Evolutionary conservation across 2,888 invertebrate genomes (phyloP).

Genomic region (Trissoscelio sp.): DNA sequence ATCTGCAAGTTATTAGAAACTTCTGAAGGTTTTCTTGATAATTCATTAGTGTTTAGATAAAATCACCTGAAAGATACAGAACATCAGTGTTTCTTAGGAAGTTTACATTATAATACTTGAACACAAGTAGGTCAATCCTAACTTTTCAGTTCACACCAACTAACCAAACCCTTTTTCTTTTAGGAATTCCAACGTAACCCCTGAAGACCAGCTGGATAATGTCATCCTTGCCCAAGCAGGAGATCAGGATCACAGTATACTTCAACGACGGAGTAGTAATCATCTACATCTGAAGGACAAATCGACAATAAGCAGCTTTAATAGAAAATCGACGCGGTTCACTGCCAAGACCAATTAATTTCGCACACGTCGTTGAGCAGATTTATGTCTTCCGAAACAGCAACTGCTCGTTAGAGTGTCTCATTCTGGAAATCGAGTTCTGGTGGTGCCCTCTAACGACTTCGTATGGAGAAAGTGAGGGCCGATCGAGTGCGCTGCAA

Average conservation of each 20-base stretch:
- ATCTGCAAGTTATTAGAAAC: too few relatives aligned
- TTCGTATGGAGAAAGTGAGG: constrained; percentile 72
- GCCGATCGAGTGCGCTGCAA: constrained; percentile 62
- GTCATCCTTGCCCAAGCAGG: constrained; percentile 87
- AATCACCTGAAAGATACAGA: too few relatives aligned
- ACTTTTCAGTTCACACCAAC: too few relatives aligned
- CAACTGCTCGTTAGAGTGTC: neutral
- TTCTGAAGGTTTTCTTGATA: too few relatives aligned
- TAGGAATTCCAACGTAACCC: too few relatives aligned
- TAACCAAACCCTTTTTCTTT: too few relatives aligned
- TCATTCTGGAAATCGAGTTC: constrained; percentile 11
- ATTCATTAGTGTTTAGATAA: too few relatives aligned
- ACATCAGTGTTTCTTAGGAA: too few relatives aligned
- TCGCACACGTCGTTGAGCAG: neutral
- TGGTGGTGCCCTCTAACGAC: constrained; percentile 58
- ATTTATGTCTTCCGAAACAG: constrained; percentile 44
- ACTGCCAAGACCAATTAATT: constrained; percentile 34
- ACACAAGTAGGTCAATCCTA: too few relatives aligned
- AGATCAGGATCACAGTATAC: constrained; percentile 88
- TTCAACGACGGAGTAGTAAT: constrained; percentile 88
- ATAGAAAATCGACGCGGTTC: neutral
- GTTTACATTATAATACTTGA: too few relatives aligned
- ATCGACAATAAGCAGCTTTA: too few relatives aligned
- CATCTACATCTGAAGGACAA: constrained; percentile 85
- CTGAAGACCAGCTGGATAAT: constrained; percentile 80